Conservation (phyloP, 1,140 invertebrate genomes). For the Drosophila miranda region DNA sequence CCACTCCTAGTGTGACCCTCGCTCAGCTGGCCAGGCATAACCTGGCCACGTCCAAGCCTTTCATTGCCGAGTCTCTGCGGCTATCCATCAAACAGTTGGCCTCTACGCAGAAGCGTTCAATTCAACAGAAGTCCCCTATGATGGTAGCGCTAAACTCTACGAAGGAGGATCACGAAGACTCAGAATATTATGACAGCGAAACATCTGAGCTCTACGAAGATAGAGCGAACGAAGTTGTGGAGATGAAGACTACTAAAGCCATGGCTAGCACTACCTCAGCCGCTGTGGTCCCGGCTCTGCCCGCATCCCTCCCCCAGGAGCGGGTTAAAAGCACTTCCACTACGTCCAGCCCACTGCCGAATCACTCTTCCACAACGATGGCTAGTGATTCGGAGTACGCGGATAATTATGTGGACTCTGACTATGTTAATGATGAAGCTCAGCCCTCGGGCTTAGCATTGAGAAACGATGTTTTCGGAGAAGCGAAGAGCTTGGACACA, state of each 20-base stretch:
- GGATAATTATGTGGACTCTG: slow-evolving; percentile 39
- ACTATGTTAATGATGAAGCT: slow-evolving; percentile 61
- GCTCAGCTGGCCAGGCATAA: slow-evolving; percentile 58
- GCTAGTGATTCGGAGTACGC: slow-evolving; percentile 32
- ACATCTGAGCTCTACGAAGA: slow-evolving; percentile 38
- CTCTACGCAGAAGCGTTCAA: slow-evolving; percentile 20
- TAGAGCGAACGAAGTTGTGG: slow-evolving; percentile 31
- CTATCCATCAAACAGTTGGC: slow-evolving; percentile 56
- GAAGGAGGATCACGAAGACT: slow-evolving; percentile 34
- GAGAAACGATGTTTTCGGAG: slow-evolving; percentile 19
- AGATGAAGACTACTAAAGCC: neutral
- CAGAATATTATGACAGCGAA: slow-evolving; percentile 49
- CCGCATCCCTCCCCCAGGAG: slow-evolving; percentile 8
- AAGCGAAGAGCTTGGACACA: slow-evolving; percentile 8
- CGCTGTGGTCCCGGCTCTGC: neutral
- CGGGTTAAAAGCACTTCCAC: slow-evolving; percentile 31
- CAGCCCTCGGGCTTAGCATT: neutral
- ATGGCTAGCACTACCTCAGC: slow-evolving; percentile 18
- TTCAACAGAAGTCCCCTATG: neutral
- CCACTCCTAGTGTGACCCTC: slow-evolving; percentile 31
- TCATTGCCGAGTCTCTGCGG: slow-evolving; percentile 56
- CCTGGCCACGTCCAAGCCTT: slow-evolving; percentile 59
- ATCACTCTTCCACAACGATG: neutral
- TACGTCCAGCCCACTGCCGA: slow-evolving; percentile 15
- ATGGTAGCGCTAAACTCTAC: neutral